Percentiles rank a stretch among this genome's conserved stretches.
phyloP scores from a whole-genome alignment of 2,113 vertebrate genomes.

The Oncorhynchus kisutch region DNA sequence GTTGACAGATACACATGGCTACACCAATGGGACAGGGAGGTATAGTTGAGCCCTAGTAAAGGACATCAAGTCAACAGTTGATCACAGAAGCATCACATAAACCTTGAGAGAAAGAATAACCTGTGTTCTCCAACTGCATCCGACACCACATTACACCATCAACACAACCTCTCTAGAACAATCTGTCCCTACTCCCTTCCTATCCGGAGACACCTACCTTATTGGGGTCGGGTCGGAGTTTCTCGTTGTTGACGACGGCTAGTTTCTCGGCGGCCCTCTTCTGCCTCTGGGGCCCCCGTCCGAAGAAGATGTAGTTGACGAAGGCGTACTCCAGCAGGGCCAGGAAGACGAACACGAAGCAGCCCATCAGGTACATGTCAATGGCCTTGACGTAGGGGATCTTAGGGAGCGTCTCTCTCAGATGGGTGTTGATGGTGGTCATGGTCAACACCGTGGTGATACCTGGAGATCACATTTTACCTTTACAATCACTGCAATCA shows the following conservation, averaged over 20 bases:
- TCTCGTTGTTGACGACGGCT: conserved; percentile 94
- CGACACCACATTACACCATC: conserved; percentile 57
- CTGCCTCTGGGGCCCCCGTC: conserved; percentile 96
- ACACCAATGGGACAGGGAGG: conserved; percentile 60
- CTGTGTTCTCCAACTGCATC: conserved; percentile 51
- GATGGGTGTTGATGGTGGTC: conserved; percentile 99
- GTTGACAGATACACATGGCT: conserved; percentile 51
- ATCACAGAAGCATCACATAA: conserved; percentile 62
- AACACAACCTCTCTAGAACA: conserved; percentile 1
- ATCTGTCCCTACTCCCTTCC: not conserved
- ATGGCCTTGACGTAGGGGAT: conserved; percentile 99
- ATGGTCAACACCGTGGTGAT: conserved; percentile 99
- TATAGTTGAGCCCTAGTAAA: conserved; percentile 52
- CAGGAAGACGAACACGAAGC: conserved; percentile 99
- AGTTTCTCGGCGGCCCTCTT: conserved; percentile 98
- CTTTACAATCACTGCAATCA: too few relatives aligned
- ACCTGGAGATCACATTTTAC: conserved; percentile 72
- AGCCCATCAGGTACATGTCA: conserved; percentile 99
- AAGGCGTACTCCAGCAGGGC: conserved; percentile 96
- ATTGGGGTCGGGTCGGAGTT: conserved; percentile 91
- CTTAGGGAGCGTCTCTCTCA: conserved; percentile 97
- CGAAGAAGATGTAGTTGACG: conserved; percentile 99
- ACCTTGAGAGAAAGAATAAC: conserved; percentile 61
- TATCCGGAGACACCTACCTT: conserved; percentile 77
- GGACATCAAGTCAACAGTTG: conserved; percentile 55